Base-by-base conservation (phyloP, 2,113 vertebrate genomes). In the Platysteira castanea region DNA sequence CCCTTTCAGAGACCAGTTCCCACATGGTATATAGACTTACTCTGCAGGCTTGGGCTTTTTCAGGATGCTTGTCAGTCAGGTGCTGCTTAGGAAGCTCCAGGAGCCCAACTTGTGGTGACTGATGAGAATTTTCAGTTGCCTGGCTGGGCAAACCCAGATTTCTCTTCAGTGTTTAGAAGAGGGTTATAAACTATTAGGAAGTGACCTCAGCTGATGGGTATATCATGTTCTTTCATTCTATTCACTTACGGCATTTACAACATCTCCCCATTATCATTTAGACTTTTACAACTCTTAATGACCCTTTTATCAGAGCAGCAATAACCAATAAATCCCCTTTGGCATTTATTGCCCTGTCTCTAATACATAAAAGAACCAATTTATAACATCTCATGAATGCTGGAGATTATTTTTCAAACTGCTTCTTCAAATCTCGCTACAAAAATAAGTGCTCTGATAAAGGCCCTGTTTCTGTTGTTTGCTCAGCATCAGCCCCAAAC, bases 251-350 rank as follows among this genome's bases (percentile, higher is more conserved):
- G 68, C 93, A 46, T 96, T 97, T 96, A 97, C 90, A 91, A 84
- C 95, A 94, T 96, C 94, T 94, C 87, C 81, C 90, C 95, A 97
- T 96, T 96, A 97, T 92, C 77, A 0, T 94, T 97, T 94, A 89
- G 92, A 93, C 85, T 96, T 97, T 97, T 97, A 97, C 90, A 93
- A 73, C 89, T 86, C 92, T 84, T 96, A 96, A 95, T 91, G 93
- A 96, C 88, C 92, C 92, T 95, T 96, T 97, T 96, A 97, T 96
- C 93, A 96, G 90, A 73, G 57, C 73, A 90, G 94, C 95, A 94
- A 93, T 95, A 94, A 91, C 78, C 87, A 89, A 71, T 97, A 97
- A 97, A 96, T 96, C 89, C 84, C 49, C 88, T 85, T 67, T 94
- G 93, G 82, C 89, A 90, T 95, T 96, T 96, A 97, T 80, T 96